Percentiles rank a stretch among this genome's conserved stretches.
These are phyloP conservation scores for Crossaster papposus DNA, from an alignment of 53 echinoderm and acorn worm genomes.

Conservation along the genomic window DNA sequence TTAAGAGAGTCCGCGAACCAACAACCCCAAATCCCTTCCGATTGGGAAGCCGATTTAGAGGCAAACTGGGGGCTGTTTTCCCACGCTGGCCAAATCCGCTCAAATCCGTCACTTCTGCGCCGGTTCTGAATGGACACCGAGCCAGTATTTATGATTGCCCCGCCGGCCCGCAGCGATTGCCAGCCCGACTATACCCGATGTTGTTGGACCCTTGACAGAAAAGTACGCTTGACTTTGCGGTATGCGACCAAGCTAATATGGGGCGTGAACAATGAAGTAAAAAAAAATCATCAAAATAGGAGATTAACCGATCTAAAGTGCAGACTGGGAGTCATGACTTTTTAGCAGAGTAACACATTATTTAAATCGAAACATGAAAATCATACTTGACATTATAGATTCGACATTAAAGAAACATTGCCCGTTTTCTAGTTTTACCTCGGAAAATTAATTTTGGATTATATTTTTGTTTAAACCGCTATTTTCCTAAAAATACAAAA, in stretches of 20 bases:
- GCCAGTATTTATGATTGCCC: constrained; percentile 13
- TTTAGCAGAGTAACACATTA: neutral
- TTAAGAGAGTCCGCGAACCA: neutral
- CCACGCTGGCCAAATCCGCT: constrained; percentile 56
- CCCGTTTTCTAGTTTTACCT: neutral
- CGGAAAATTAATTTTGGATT: no score
- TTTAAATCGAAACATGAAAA: neutral
- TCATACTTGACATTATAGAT: neutral
- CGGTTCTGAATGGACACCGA: constrained; percentile 5
- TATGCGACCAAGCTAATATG: constrained; percentile 12
- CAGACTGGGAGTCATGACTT: constrained; percentile 18
- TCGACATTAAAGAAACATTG: neutral
- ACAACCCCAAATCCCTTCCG: constrained; percentile 41
- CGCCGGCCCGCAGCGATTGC: constrained; percentile 23
- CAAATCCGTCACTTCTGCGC: constrained; percentile 60
- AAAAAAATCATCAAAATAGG: constrained; percentile 24
- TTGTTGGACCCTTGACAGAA: constrained; percentile 39
- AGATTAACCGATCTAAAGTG: constrained; percentile 54
- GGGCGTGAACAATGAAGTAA: constrained; percentile 50
- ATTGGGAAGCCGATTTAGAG: constrained; percentile 43
- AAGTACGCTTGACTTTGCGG: constrained; percentile 52
- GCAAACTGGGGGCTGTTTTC: constrained; percentile 54
- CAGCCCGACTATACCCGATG: constrained; percentile 10
- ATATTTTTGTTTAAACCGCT: no score
- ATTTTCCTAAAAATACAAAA: no score